These are phyloP conservation scores for Epizoanthus stellaris DNA, from an alignment of 92 coral and sea anemone species.

Conservation along the genomic window DNA sequence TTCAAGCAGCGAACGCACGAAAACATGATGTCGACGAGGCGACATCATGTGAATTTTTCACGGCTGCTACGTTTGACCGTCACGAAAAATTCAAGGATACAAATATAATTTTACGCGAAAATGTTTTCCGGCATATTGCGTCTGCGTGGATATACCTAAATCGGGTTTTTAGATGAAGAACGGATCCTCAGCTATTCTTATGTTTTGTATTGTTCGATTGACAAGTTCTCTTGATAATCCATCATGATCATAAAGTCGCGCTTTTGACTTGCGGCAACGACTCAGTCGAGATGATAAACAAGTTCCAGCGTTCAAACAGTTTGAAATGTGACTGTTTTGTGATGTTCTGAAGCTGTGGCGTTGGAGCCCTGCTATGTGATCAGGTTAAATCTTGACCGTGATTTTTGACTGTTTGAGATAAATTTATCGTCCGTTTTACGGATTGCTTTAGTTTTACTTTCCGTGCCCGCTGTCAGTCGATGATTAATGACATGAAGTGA, in stretches of 20 bases:
- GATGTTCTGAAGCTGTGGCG: neutral
- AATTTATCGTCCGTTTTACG: constrained; percentile 2
- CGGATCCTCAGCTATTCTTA: no score
- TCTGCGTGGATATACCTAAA: no score
- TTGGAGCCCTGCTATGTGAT: neutral
- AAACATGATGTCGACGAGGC: no score
- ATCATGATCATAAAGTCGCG: constrained; percentile 22
- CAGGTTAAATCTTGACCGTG: constrained; percentile 17
- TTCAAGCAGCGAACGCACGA: no score
- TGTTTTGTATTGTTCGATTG: constrained; percentile 21
- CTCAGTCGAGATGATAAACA: neutral
- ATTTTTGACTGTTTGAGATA: constrained; percentile 18
- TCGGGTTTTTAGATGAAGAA: no score
- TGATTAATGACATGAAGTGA: constrained; percentile 26
- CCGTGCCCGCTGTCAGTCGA: constrained; percentile 8
- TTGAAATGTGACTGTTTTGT: constrained; percentile 1
- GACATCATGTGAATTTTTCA: no score
- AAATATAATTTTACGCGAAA: no score
- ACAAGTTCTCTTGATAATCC: constrained; percentile 37
- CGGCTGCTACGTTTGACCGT: no score
- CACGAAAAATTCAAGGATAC: no score
- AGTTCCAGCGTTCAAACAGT: constrained; percentile 32
- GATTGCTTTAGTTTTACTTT: neutral
- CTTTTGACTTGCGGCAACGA: constrained; percentile 2
- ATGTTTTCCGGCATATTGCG: no score